Percentiles rank a stretch among this genome's conserved stretches.
These are phyloP conservation scores for Neelides sp. DNA, from an alignment of 1,140 invertebrate species.

Conservation along the genomic window DNA sequence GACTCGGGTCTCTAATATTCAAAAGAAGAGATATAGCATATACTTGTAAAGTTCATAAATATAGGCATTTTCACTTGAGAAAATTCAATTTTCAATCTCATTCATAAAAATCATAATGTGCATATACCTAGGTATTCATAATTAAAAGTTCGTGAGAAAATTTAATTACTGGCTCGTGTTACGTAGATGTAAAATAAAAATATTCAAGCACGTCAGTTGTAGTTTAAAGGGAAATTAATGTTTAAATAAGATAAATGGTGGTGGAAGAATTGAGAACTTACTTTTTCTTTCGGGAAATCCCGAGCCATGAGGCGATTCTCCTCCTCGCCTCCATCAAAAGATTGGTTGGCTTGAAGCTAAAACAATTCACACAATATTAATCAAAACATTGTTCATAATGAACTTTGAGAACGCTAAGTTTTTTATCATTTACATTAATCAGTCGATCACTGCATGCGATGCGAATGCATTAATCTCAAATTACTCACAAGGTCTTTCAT, in stretches of 20 bases:
- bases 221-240: no score
- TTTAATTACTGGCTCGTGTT: no score
- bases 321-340: background rate
- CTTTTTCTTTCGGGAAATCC: background rate
- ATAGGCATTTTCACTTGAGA: no score
- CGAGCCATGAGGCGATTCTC: slow-evolving; percentile 2
- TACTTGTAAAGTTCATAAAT: background rate
- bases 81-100: no score
- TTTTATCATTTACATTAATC: background rate
- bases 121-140: no score
- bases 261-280: no score
- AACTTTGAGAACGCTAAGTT: background rate
- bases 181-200: no score
- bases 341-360: slow-evolving; percentile 3
- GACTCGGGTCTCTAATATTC: slow-evolving; percentile 3
- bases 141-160: no score
- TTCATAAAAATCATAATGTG: no score
- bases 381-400: background rate
- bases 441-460: background rate
- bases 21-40: background rate
- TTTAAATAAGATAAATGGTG: no score
- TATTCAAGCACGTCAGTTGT: no score
- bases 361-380: background rate
- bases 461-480: background rate
- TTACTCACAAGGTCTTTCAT: background rate